phyloP scores from a whole-genome alignment of 2,113 vertebrate species.

The Campylomormyrus numenius region DNA sequence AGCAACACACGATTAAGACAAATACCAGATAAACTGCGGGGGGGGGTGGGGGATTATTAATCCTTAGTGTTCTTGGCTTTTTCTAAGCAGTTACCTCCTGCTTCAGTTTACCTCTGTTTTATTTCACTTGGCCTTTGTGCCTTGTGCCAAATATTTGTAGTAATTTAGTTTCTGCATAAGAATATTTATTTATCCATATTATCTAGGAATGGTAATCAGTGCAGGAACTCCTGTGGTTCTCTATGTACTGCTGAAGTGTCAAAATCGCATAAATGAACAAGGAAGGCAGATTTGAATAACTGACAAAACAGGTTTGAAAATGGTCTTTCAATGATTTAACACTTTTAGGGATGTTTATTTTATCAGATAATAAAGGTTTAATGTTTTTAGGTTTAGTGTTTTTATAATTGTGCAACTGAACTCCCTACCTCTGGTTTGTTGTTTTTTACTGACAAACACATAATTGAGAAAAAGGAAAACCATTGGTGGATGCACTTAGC shows the following conservation, averaged over 20 bases:
- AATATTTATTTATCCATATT: background rate
- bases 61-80: background rate
- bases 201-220: background rate
- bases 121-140: background rate
- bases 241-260: background rate
- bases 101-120: background rate
- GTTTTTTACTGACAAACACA: background rate
- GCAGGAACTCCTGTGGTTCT: background rate
- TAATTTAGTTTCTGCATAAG: background rate
- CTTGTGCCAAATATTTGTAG: background rate
- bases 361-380: background rate
- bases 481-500: background rate
- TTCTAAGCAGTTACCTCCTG: background rate
- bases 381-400: background rate
- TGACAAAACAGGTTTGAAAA: background rate
- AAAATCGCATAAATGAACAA: background rate
- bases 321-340: background rate
- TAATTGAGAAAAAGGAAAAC: background rate
- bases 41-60: background rate
- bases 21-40: background rate
- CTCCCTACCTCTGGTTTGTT: background rate
- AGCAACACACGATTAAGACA: background rate
- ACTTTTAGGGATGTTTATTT: background rate
- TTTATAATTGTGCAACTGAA: background rate
- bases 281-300: background rate